Conservation (phyloP, 2,888 invertebrate species). For the Apotomis betuletana region DNA sequence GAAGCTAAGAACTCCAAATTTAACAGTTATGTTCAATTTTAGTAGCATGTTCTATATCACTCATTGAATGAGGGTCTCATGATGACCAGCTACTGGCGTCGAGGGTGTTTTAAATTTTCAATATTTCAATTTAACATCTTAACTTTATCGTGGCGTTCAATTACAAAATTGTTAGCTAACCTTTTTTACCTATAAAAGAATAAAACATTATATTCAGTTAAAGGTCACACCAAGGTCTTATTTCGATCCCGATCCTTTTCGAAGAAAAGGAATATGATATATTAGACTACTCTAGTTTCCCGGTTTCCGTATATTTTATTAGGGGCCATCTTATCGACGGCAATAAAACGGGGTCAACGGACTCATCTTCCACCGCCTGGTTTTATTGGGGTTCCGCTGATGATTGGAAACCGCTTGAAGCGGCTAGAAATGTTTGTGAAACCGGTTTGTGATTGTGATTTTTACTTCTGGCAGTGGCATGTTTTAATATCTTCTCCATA, state of each 20-base stretch:
- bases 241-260: constrained; percentile 4
- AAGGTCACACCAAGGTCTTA: constrained; percentile 14
- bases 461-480: no score
- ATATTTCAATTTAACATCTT: no score
- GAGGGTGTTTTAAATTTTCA: no score
- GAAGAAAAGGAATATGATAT: constrained; percentile 11
- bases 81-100: no score
- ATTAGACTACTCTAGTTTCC: constrained; percentile 8
- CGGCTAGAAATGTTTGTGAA: background rate
- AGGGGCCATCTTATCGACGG: constrained; percentile 9
- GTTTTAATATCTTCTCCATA: no score
- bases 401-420: background rate
- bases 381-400: constrained; percentile 15
- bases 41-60: no score
- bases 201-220: background rate
- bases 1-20: no score
- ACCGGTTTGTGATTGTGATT: no score
- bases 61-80: no score
- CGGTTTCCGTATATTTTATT: constrained; percentile 28
- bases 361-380: constrained; percentile 24
- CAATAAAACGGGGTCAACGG: constrained; percentile 27
- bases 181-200: background rate
- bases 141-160: no score
- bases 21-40: no score
- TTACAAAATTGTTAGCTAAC: no score